These are phyloP conservation scores for Phrynocephalus forsythii DNA, from an alignment of 2,797 vertebrate genomes.

Conservation along the genomic window DNA sequence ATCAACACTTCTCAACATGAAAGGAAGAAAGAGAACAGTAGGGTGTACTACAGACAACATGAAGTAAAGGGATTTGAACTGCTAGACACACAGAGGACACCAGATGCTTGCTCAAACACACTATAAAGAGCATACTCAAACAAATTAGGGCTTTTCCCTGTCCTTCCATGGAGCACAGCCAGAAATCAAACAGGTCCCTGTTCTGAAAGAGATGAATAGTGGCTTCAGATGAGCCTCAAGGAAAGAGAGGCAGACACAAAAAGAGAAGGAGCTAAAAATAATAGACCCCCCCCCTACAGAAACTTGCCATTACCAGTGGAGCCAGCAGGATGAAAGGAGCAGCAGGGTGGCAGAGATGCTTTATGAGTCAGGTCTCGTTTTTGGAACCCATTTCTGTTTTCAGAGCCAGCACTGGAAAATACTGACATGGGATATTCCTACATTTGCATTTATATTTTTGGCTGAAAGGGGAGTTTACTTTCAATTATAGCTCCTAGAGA, in stretches of 20 bases:
- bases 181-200: constrained; percentile 27
- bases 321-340: neutral
- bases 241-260: constrained; percentile 18
- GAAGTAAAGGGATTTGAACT: neutral
- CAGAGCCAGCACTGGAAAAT: neutral
- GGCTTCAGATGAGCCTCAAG: constrained; percentile 18
- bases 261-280: constrained; percentile 40
- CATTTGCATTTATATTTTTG: neutral
- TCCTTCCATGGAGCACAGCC: neutral
- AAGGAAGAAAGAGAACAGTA: neutral
- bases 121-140: neutral
- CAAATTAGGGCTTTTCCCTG: neutral
- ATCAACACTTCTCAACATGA: neutral
- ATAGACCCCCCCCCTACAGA: constrained; percentile 14
- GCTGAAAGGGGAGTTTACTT: neutral
- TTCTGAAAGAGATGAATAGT: constrained; percentile 6
- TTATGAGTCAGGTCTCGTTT: neutral
- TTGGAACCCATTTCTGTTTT: neutral
- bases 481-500: neutral
- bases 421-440: neutral
- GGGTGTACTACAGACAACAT: neutral
- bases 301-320: neutral
- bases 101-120: neutral
- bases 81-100: neutral
- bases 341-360: neutral